Base-by-base conservation (phyloP, 2,888 invertebrate genomes). In the Elmis aenea region DNA sequence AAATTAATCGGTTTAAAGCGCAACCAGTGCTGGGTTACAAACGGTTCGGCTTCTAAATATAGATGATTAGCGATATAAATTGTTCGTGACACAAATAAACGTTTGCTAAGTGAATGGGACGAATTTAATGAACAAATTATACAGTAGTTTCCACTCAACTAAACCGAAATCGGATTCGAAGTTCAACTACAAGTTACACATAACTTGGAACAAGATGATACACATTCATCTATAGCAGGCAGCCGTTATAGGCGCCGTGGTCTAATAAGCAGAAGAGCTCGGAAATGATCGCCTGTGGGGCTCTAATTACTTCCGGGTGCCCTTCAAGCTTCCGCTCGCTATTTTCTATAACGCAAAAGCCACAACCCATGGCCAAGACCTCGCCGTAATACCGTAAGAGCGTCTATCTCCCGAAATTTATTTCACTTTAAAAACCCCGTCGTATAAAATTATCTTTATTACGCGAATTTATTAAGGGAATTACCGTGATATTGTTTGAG, bases 241-340 rank as follows among this genome's bases (percentile, higher is more conserved):
- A 23, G 24, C 30, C 29, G 33, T 30, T 18, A 49, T 52, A 51
- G 52, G 45, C 51, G 55, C 49, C 50, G 50, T 48, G 46, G 52
- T 52, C 54, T 59, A 59, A 59, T 57, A 58, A 57, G 57, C 57
- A 56, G 58, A 58, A 57, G 56, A 57, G 57, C 50, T 52, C 57
- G 61, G 61, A 61, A 61, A 61, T 59, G 58, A 61, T 61, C 58
- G 59, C 60, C 59, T 53, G 54, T 56, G 54, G 60, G 59, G 55
- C 48, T 54, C 57, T 61, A 61, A 61, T 61, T 61, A 57, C 59
- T 58, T 61, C 59, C 60, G 54, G 54, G 46, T 48, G 55, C 52
- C 50, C 45, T 49, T 48, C 49, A 52, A 50, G 33, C 38, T 27
- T 42, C 42, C 42, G 37, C 33, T 35, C 32, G 33, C 43, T 32